phyloP scores from a whole-genome alignment of 2,888 invertebrate species.

The Macrophya annulata region DNA sequence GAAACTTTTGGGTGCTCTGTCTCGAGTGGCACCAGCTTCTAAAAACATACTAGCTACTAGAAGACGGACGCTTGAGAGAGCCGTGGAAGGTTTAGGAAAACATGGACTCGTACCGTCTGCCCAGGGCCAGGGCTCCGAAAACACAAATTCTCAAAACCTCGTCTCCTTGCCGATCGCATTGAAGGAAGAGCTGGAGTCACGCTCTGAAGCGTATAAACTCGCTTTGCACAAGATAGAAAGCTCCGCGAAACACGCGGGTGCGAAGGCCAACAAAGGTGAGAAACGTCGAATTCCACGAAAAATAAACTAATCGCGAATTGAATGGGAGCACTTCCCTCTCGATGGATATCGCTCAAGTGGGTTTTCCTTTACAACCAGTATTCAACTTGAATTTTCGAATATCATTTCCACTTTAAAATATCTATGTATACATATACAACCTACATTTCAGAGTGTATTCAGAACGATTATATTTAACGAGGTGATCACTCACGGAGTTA shows the following conservation, averaged over 20 bases:
- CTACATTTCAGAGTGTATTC: background rate
- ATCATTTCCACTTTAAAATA: slow-evolving; percentile 22
- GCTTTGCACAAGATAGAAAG: slow-evolving; percentile 92
- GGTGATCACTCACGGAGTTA: background rate
- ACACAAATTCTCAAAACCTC: slow-evolving; percentile 74
- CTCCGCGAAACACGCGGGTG: slow-evolving; percentile 69
- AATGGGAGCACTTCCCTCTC: slow-evolving; percentile 14
- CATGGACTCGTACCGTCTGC: slow-evolving; percentile 88
- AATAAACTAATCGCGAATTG: slow-evolving; percentile 40
- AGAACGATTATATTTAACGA: background rate
- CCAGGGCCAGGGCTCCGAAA: slow-evolving; percentile 73
- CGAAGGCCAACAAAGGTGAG: slow-evolving; percentile 56
- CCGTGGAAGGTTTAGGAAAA: slow-evolving; percentile 92
- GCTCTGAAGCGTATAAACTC: slow-evolving; percentile 92
- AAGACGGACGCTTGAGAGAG: slow-evolving; percentile 89
- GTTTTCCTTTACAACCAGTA: slow-evolving; percentile 17
- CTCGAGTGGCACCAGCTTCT: slow-evolving; percentile 81
- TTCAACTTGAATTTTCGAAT: slow-evolving; percentile 18
- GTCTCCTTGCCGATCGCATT: slow-evolving; percentile 92
- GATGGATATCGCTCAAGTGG: background rate
- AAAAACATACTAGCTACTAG: slow-evolving; percentile 86
- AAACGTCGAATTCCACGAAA: background rate
- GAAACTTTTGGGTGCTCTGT: slow-evolving; percentile 70
- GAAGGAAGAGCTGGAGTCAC: slow-evolving; percentile 91
- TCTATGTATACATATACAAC: background rate